Evolutionary conservation across 2,113 vertebrate genomes (phyloP).

Genomic region (Amblyornis subalaris): DNA sequence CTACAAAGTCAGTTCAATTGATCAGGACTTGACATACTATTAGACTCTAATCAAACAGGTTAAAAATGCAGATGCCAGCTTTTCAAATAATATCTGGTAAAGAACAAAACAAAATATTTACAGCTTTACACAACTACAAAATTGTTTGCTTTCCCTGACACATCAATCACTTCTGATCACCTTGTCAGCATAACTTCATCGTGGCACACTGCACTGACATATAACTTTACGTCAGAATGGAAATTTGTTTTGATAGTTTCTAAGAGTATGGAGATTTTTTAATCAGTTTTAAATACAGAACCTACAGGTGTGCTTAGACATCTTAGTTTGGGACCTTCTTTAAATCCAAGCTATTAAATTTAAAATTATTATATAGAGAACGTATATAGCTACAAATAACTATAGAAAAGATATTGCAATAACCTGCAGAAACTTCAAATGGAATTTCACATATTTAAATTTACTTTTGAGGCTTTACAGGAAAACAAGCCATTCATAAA

Average conservation of each 20-base stretch:
- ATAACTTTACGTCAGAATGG: not conserved
- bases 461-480: not conserved
- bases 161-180: not conserved
- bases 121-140: not conserved
- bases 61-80: not conserved
- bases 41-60: not conserved
- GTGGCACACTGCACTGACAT: not conserved
- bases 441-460: not conserved
- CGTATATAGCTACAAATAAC: not conserved
- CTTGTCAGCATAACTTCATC: not conserved
- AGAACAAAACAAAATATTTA: not conserved
- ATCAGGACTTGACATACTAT: not conserved
- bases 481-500: not conserved
- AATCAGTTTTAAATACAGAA: not conserved
- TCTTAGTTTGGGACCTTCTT: not conserved
- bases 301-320: not conserved
- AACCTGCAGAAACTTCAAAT: not conserved
- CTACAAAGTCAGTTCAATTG: not conserved
- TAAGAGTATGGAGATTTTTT: not conserved
- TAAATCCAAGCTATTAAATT: not conserved
- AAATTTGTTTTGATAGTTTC: not conserved
- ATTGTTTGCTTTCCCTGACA: not conserved
- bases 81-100: not conserved
- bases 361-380: not conserved
- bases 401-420: not conserved